These are phyloP conservation scores for Drosophila buzzatii DNA, from an alignment of 2,888 invertebrate species.

Conservation along the genomic window DNA sequence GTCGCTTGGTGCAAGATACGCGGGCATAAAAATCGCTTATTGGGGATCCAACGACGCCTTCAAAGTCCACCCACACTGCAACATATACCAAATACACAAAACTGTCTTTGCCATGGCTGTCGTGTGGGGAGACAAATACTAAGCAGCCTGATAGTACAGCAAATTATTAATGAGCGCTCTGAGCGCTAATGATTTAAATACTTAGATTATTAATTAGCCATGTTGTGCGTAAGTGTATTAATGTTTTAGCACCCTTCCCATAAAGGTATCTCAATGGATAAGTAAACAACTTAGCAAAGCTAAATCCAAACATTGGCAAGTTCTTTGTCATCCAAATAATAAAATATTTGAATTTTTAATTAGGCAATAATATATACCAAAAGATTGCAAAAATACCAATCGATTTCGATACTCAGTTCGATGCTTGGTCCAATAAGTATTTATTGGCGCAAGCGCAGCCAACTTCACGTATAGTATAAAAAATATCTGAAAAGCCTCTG, in stretches of 20 bases:
- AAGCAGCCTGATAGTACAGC: constrained; percentile 49
- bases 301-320: background rate
- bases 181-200: background rate
- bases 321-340: background rate
- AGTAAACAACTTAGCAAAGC: background rate
- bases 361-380: background rate
- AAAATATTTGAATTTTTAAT: background rate
- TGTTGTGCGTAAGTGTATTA: background rate
- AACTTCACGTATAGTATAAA: constrained; percentile 23
- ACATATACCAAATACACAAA: constrained; percentile 46
- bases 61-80: constrained; percentile 37
- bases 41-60: constrained; percentile 27
- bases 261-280: background rate
- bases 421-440: background rate
- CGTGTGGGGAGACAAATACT: constrained; percentile 54
- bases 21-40: constrained; percentile 2
- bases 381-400: constrained; percentile 3
- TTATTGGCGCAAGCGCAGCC: constrained; percentile 25
- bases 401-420: background rate
- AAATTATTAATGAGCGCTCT: constrained; percentile 23
- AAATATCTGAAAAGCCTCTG: background rate
- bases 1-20: constrained; percentile 36
- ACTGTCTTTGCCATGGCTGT: constrained; percentile 59
- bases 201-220: background rate
- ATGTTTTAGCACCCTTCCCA: background rate